Evolutionary conservation across 2,113 vertebrate genomes (phyloP).

Genomic region (Notiomystis cincta): DNA sequence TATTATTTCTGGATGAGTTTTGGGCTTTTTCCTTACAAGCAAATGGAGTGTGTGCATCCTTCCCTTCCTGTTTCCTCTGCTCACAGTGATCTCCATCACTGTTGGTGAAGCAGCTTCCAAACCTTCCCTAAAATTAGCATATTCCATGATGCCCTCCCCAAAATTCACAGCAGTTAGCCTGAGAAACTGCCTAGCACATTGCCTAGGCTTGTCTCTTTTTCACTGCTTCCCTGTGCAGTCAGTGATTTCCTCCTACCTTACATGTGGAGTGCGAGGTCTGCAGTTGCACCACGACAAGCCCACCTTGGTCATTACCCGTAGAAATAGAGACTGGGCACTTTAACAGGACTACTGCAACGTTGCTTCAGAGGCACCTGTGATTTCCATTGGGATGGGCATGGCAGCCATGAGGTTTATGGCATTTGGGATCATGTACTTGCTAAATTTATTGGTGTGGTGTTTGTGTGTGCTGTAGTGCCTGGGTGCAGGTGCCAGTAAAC

Average conservation of each 20-base stretch:
- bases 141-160: background rate
- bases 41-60: background rate
- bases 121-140: background rate
- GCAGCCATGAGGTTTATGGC: background rate
- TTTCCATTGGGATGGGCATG: background rate
- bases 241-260: background rate
- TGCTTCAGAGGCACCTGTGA: background rate
- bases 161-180: background rate
- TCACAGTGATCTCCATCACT: background rate
- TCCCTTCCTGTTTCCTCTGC: background rate
- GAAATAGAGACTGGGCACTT: background rate
- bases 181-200: background rate
- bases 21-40: background rate
- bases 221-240: background rate
- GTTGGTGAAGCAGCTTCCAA: background rate
- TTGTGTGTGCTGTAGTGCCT: background rate
- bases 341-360: background rate
- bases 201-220: background rate
- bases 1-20: background rate
- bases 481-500: background rate
- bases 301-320: background rate
- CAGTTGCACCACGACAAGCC: background rate
- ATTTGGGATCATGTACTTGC: background rate
- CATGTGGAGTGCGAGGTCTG: background rate
- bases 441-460: background rate